Evolutionary conservation across 2,888 invertebrate species (phyloP).

Genomic region (Mythimna albipuncta): DNA sequence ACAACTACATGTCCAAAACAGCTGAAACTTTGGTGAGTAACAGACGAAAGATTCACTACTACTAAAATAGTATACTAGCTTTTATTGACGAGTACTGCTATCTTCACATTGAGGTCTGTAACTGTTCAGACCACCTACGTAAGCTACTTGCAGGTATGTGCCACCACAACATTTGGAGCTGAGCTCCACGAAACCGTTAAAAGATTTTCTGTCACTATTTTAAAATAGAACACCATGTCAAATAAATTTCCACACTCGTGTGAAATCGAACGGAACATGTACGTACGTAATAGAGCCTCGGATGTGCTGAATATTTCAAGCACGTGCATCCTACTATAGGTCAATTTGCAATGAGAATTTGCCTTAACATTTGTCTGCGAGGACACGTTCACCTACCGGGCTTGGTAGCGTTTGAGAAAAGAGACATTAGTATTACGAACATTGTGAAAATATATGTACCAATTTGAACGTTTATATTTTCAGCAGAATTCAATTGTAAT

Average conservation of each 20-base stretch:
- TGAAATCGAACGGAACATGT: conserved; percentile 31
- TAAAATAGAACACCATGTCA: conserved; percentile 29
- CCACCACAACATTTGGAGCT: neutral
- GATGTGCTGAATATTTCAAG: conserved; percentile 59
- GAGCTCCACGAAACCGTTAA: neutral
- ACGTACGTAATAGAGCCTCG: conserved; percentile 46
- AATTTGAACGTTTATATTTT: neutral
- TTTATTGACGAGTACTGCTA: no score
- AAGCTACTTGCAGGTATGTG: neutral
- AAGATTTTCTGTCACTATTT: conserved; percentile 18
- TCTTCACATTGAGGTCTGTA: no score
- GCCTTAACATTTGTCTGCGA: conserved; percentile 7
- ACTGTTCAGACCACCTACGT: no score
- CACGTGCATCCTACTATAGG: conserved; percentile 60
- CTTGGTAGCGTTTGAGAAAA: neutral
- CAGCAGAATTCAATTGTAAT: no score
- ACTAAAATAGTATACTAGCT: no score
- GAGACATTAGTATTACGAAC: conserved; percentile 4
- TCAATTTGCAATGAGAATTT: conserved; percentile 69
- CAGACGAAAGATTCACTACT: no score
- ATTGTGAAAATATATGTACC: conserved; percentile 1
- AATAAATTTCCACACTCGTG: conserved; percentile 37
- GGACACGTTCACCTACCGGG: conserved; percentile 12
- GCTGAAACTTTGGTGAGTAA: no score
- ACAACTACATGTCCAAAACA: no score